These are phyloP conservation scores for Epirrhoe alternata DNA, from an alignment of 2,888 invertebrate genomes.

Conservation along the genomic window DNA sequence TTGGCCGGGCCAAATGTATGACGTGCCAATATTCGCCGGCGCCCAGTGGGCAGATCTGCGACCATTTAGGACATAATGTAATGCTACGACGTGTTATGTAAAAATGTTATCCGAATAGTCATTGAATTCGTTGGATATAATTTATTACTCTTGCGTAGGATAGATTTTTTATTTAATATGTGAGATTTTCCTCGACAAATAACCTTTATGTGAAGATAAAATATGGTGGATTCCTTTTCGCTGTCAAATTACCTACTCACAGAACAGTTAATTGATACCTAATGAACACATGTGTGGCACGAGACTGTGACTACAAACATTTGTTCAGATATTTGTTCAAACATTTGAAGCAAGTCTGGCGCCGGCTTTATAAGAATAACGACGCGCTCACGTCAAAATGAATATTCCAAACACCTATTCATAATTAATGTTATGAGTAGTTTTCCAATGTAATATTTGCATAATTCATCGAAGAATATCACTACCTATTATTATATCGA, in stretches of 20 bases:
- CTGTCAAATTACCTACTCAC: too few species aligned
- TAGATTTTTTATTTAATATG: too few species aligned
- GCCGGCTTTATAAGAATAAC: not conserved
- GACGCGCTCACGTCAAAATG: not conserved
- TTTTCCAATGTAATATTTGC: conserved; percentile 22
- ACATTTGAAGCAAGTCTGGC: too few species aligned
- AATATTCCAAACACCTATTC: not conserved
- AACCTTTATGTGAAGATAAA: too few species aligned
- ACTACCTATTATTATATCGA: not conserved
- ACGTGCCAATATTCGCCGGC: conserved; percentile 41
- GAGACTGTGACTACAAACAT: too few species aligned
- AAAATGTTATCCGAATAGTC: not conserved
- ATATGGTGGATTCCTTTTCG: too few species aligned
- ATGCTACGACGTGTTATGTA: not conserved
- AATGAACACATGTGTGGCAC: too few species aligned
- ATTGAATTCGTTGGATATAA: not conserved
- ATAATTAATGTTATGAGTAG: not conserved
- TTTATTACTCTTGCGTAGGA: not conserved
- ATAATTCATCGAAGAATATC: conserved; percentile 14
- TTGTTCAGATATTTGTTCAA: too few species aligned
- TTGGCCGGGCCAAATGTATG: conserved; percentile 50
- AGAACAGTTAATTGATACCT: too few species aligned
- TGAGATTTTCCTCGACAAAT: too few species aligned
- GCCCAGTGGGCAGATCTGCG: conserved; percentile 45
- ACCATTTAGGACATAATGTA: conserved; percentile 6